These are phyloP conservation scores for Drosophila peninsularis DNA, from an alignment of 2,888 invertebrate genomes.

Conservation along the genomic window DNA sequence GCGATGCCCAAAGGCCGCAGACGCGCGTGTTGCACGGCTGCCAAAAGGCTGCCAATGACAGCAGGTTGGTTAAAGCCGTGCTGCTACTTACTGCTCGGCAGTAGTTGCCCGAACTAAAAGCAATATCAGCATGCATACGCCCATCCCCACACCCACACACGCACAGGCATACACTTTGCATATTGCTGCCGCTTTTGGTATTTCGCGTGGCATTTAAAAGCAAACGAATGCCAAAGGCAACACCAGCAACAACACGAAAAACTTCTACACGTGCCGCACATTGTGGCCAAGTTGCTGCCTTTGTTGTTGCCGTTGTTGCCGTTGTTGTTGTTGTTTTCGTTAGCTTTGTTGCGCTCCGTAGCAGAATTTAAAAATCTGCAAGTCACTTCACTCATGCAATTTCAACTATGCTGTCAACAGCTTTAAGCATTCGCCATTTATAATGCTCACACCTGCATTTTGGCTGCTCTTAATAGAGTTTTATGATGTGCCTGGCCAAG, in stretches of 20 bases:
- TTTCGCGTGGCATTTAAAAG: conserved; percentile 37
- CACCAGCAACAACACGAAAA: conserved; percentile 12
- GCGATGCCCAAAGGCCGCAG: conserved; percentile 40
- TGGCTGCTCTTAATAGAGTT: background rate
- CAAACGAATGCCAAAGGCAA: conserved; percentile 37
- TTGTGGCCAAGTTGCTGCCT: conserved; percentile 1
- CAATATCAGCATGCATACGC: conserved; percentile 18
- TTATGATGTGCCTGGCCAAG: background rate
- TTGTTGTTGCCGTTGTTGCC: too few species aligned
- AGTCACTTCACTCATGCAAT: conserved; percentile 53
- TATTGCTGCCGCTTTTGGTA: conserved; percentile 12
- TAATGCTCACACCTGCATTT: background rate
- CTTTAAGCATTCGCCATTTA: conserved; percentile 3
- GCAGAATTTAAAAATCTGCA: conserved; percentile 29
- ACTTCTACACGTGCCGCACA: conserved; percentile 19
- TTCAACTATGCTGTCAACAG: conserved; percentile 41
- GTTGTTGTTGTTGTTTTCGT: background rate
- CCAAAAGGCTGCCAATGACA: conserved; percentile 61
- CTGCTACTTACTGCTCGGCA: conserved; percentile 47
- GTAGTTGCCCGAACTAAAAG: conserved; percentile 43
- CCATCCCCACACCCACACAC: background rate
- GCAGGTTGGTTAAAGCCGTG: conserved; percentile 42
- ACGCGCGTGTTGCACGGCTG: conserved; percentile 25
- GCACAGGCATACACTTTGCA: background rate
- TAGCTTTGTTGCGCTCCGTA: background rate